Evolutionary conservation across 2,113 vertebrate species (phyloP).

Genomic region (Mesoclemmys tuberculata): DNA sequence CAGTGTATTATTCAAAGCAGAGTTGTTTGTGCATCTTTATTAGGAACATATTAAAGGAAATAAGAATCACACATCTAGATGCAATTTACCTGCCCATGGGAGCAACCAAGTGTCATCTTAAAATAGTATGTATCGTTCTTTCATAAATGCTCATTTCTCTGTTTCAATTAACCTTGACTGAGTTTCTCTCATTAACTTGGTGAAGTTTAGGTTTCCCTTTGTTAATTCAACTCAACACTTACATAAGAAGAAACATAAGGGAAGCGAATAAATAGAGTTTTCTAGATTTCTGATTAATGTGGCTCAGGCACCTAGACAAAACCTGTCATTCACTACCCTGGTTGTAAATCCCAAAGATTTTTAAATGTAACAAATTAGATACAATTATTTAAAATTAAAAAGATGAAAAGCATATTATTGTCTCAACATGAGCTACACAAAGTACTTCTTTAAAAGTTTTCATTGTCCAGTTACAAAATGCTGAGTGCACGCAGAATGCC

Average conservation of each 20-base stretch:
- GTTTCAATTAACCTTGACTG: neutral
- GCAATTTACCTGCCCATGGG: neutral
- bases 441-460: neutral
- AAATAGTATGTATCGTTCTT: neutral
- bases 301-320: neutral
- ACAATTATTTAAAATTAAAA: constrained; percentile 8
- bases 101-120: neutral
- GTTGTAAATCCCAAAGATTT: neutral
- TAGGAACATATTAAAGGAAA: neutral
- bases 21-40: neutral
- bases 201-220: neutral
- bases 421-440: neutral
- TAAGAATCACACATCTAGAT: neutral
- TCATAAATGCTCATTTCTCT: neutral
- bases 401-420: neutral
- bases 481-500: neutral
- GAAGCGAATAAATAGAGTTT: neutral
- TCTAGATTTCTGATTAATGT: neutral
- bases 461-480: neutral
- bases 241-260: neutral
- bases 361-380: neutral
- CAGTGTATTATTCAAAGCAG: neutral
- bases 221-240: neutral
- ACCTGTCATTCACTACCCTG: neutral
- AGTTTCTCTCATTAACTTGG: neutral